A percentile compares a stretch with the other conserved stretches of the same genome.
phyloP scores from a whole-genome alignment of 2,113 vertebrate species.

The Prinia subflava region DNA sequence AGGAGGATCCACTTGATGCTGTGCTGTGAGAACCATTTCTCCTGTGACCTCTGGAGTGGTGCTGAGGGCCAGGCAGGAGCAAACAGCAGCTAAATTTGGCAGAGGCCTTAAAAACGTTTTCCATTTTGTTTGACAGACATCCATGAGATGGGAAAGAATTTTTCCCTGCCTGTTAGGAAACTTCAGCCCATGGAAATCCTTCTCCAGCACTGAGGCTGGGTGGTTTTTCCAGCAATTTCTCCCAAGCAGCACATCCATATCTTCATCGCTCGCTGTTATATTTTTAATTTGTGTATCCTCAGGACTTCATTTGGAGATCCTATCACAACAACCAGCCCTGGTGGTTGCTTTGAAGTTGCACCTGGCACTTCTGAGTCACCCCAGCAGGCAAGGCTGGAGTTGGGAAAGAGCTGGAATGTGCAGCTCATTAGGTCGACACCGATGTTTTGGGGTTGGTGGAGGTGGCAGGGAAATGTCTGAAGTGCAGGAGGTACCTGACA shows the following conservation, averaged over 20 bases:
- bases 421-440: neutral
- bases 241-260: neutral
- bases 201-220: neutral
- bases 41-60: neutral
- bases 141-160: neutral
- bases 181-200: neutral
- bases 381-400: neutral
- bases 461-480: neutral
- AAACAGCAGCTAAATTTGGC: neutral
- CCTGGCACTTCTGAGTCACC: neutral
- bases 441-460: neutral
- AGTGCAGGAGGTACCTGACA: neutral
- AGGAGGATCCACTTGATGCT: neutral
- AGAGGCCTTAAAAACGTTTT: neutral
- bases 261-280: accelerated
- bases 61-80: neutral
- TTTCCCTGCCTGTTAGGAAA: neutral
- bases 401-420: neutral
- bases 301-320: neutral
- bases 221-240: neutral
- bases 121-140: neutral
- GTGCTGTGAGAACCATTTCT: conserved; percentile 6
- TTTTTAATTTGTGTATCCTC: neutral
- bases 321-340: neutral
- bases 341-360: conserved; percentile 1